A percentile compares a stretch with the other conserved stretches of the same genome.
These are phyloP conservation scores for Oscheius sp. DNA, from an alignment of 2,888 invertebrate species.

Conservation along the genomic window DNA sequence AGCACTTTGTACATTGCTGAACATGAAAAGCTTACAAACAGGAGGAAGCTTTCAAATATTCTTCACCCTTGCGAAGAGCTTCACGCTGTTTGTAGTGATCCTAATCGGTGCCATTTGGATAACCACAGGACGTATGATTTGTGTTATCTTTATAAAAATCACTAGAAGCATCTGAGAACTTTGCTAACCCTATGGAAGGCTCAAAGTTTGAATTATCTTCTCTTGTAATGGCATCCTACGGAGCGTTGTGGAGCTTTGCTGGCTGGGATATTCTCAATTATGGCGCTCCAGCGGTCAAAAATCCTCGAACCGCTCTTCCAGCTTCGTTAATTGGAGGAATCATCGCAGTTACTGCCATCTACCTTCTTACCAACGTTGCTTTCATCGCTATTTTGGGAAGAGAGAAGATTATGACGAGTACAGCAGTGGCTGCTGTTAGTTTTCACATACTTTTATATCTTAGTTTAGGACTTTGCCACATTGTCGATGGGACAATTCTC, in stretches of 20 bases:
- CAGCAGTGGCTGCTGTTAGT: constrained; percentile 17
- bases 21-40: neutral
- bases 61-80: constrained; percentile 13
- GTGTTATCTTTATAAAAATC: neutral
- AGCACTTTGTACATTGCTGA: constrained; percentile 14
- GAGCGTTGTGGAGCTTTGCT: constrained; percentile 25
- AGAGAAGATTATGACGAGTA: neutral
- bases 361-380: constrained; percentile 13
- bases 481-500: constrained; percentile 15
- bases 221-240: constrained; percentile 15
- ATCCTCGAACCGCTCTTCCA: constrained; percentile 18
- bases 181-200: neutral
- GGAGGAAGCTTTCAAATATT: constrained; percentile 20
- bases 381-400: constrained; percentile 7
- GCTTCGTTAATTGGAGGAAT: constrained; percentile 18
- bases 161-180: neutral
- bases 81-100: neutral
- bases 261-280: constrained; percentile 32
- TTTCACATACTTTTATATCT: neutral
- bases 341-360: constrained; percentile 12
- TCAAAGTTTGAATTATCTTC: neutral
- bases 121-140: constrained; percentile 5
- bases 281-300: constrained; percentile 20
- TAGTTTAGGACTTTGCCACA: constrained; percentile 19
- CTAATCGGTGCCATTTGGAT: neutral